Percentiles rank a stretch among this genome's conserved stretches.
Evolutionary conservation across 2,797 vertebrate genomes (phyloP).

Genomic region (Lutjanus campechanus): DNA sequence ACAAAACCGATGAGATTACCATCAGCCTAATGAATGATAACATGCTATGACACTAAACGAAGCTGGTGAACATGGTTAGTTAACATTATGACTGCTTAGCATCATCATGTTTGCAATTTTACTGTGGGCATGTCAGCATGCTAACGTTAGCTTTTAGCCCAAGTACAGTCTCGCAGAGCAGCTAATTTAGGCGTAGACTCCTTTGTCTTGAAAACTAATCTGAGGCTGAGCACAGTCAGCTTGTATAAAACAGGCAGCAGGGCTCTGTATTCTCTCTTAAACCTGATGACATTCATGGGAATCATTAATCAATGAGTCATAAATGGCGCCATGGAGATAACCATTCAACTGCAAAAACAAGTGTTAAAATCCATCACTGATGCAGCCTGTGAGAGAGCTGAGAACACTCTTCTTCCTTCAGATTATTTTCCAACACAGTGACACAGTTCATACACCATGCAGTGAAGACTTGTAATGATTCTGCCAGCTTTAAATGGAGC

Average conservation of each 20-base stretch:
- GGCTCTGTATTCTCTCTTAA: background rate
- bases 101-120: background rate
- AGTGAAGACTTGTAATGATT: background rate
- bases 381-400: background rate
- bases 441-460: background rate
- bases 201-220: background rate
- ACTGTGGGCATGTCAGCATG: too few species aligned
- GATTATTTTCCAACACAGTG: constrained; percentile 7
- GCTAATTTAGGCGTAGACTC: too few species aligned
- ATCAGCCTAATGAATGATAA: background rate
- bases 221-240: background rate
- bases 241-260: background rate
- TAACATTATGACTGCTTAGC: background rate
- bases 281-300: constrained; percentile 8
- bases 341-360: constrained; percentile 4
- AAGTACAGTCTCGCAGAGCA: background rate
- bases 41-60: background rate
- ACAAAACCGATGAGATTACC: too few species aligned
- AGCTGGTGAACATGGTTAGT: background rate
- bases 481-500: background rate
- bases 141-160: background rate
- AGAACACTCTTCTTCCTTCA: background rate
- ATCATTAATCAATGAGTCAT: background rate
- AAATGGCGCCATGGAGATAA: constrained; percentile 17
- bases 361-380: background rate